These are phyloP conservation scores for Knipowitschia caucasica DNA, from an alignment of 2,797 vertebrate species.

Conservation along the genomic window DNA sequence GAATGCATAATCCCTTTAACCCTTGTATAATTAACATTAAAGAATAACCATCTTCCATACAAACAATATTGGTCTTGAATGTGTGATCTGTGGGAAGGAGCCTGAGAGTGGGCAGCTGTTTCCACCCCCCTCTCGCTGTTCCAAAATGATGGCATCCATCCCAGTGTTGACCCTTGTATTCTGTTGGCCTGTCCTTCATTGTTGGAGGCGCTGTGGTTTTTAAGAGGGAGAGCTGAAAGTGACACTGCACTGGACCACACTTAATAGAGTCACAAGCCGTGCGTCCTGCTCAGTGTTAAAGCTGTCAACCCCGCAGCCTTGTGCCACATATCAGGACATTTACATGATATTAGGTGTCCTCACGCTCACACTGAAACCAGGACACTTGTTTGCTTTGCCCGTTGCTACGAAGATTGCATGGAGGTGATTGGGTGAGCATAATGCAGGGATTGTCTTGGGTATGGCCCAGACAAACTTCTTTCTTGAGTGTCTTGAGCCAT, in stretches of 20 bases:
- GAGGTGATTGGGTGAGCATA: constrained; percentile 59
- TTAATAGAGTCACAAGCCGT: constrained; percentile 72
- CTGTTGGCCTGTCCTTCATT: constrained; percentile 58
- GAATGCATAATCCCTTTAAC: no score
- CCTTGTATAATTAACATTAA: no score
- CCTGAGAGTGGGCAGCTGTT: constrained; percentile 21
- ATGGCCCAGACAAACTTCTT: constrained; percentile 8
- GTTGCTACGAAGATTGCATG: constrained; percentile 70
- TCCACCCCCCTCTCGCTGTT: constrained; percentile 31
- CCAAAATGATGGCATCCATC: constrained; percentile 61
- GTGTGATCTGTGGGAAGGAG: constrained; percentile 18
- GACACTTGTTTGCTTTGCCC: constrained; percentile 76
- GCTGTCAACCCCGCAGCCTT: constrained; percentile 67
- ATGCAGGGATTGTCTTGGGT: constrained; percentile 25
- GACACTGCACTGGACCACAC: constrained; percentile 58
- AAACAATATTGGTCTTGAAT: constrained; percentile 25
- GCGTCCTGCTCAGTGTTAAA: constrained; percentile 67
- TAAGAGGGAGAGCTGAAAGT: constrained; percentile 64
- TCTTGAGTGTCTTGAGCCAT: no score
- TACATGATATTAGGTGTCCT: constrained; percentile 77
- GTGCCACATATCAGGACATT: constrained; percentile 75
- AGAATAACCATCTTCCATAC: not conserved
- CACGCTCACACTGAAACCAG: constrained; percentile 60
- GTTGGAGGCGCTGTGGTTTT: constrained; percentile 59
- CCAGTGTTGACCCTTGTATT: constrained; percentile 66